These are phyloP conservation scores for Microctonus hyperodae DNA, from an alignment of 2,888 invertebrate species.

Conservation along the genomic window DNA sequence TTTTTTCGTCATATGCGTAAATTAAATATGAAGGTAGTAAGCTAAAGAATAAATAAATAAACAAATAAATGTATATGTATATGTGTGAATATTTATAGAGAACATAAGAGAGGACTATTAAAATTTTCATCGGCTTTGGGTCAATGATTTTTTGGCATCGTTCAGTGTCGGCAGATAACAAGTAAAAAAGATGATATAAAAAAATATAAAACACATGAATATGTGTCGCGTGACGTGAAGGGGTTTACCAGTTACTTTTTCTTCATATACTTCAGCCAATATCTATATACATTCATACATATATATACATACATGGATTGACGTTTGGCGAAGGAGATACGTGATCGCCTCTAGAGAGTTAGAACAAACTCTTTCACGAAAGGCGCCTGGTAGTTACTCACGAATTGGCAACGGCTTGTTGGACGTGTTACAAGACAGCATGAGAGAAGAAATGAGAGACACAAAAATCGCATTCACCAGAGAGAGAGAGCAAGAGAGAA, in stretches of 20 bases:
- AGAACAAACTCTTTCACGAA: conserved; percentile 28
- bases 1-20: background rate
- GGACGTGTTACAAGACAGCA: conserved; percentile 36
- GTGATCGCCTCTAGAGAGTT: conserved; percentile 24
- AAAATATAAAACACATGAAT: background rate
- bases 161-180: background rate
- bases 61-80: no score
- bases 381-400: conserved; percentile 13
- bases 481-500: background rate
- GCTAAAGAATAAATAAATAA: no score
- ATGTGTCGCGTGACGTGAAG: background rate
- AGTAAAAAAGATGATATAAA: background rate
- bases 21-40: background rate
- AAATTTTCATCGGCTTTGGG: background rate
- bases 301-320: conserved; percentile 14
- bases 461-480: background rate
- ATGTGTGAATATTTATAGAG: no score
- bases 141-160: conserved; percentile 18
- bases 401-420: conserved; percentile 39
- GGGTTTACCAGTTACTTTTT: conserved; percentile 4
- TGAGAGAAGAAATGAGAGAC: background rate
- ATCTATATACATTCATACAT: background rate
- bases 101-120: background rate
- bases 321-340: conserved; percentile 28
- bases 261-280: no score